Base-by-base conservation (phyloP, 2,113 vertebrate species). In the Micronycteris hirsuta region DNA sequence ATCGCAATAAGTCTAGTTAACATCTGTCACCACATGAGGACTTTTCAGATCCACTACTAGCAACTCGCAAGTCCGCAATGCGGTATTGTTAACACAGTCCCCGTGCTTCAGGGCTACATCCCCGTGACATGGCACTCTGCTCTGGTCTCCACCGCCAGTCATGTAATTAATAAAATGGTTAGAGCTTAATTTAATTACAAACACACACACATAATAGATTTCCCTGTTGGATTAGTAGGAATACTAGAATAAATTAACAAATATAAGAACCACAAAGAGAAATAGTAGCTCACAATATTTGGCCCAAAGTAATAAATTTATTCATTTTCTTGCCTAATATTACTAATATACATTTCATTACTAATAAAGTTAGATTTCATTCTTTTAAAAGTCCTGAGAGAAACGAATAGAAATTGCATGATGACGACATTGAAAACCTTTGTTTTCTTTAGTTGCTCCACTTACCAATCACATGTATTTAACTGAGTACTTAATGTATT, bases 381-480 rank as follows among this genome's bases (percentile, higher is more conserved):
- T 77, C 88, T 94, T 82, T 89, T n/a, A 45, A 31, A 88, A 84
- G 36, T 95, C 14, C 8, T 95, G 54, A 74, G 45, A 94, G 19
- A 88, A 87, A 88, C 41, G 24, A 20, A 52, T 52, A 36, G 33
- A 86, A 82, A 91, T 95, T 52, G 1, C 15, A 0, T 41, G 36
- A 88, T 24, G 12, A 47, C 74, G 22, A 56, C 43, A 28, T 15
- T 89, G 80, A 93, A 96, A 68, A 4, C 7, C 41, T 52, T 61
- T 78, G 38, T 49, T 92, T 78, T 83, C 24, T 33, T 88, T 41
- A 45, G 24, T 22, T 52, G 2, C 41, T 86, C 24, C 52, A 33
- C 24, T 45, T 61, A 45, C 45, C 4, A 33, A 10, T 56, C 33
- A 17, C 36, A 20, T 41, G 36, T 84, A 47, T 68, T 78, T 89